Percentiles rank a stretch among this genome's conserved stretches.
Evolutionary conservation across 2,113 vertebrate genomes (phyloP).

Genomic region (Balaeniceps rex): DNA sequence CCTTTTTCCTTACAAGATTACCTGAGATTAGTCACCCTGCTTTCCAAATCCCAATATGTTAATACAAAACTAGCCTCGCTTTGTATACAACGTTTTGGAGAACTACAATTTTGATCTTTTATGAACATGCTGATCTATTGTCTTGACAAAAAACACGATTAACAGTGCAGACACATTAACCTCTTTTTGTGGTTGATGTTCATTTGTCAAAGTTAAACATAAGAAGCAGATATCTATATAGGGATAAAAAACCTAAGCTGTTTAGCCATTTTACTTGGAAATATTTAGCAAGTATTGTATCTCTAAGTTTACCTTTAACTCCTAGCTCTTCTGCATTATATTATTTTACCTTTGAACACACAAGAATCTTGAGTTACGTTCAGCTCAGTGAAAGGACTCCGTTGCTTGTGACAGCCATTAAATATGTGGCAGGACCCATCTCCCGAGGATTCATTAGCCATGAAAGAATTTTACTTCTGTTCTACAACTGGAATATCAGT

Average conservation of each 20-base stretch:
- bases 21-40: neutral
- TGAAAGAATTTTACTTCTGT: neutral
- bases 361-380: neutral
- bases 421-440: accelerated
- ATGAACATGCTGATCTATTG: neutral
- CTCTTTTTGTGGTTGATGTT: neutral
- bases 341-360: neutral
- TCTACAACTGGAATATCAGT: neutral
- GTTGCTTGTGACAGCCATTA: neutral
- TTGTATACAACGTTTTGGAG: neutral
- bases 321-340: neutral
- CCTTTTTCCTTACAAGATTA: neutral
- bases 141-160: neutral
- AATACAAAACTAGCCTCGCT: neutral
- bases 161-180: neutral
- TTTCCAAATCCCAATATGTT: neutral
- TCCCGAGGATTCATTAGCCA: neutral
- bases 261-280: neutral
- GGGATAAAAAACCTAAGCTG: neutral
- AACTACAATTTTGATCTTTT: neutral
- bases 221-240: neutral
- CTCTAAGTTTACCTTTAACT: neutral
- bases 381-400: neutral
- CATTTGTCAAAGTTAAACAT: neutral
- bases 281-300: neutral